Evolutionary conservation across 2,797 vertebrate species (phyloP), one percentile per base, ranked within the genome.

Genomic region (Mustela erminea): DNA sequence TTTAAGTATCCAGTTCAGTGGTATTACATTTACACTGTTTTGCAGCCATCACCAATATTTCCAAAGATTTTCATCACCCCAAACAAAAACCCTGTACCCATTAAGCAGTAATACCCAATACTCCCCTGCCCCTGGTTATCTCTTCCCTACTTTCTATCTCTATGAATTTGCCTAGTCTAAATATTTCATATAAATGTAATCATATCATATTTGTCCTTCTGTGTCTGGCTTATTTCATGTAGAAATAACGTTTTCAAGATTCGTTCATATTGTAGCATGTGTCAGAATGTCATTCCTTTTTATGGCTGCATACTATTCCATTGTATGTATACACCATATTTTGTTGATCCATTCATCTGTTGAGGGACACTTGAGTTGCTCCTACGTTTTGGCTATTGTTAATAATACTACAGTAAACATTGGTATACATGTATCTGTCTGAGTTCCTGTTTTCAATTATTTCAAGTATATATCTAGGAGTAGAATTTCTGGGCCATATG

Each of bases 121-220:
- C 13, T 84, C 11, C 23, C 32, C 52, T 60, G 41, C 29, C 41
- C 35, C 7, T 68, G 20, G 13, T 43, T 80, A 81, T 85, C 23
- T 60, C 20, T 87, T n/a, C 66, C 60, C 43, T 91, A 46, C 29
- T 90, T 96, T 93, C 70, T 95, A 5, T 92, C 56, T 92, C 20
- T 84, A 2, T 89, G 52, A 70, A 89, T 77, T 83, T 86, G 15
- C 23, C 25, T 68, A 52, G 60, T 88, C 72, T 58, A 88, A 62
- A 52, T 74, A 12, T 74, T 77, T 58, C 32, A 68, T 38, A 6
- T 89, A 88, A 90, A 4, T 87, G 14, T 62, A 88, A 62, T 86
- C 23, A 75, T 91, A 27, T 5, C 35, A 11, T 88, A 56, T 88
- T 89, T 92, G 58, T 96, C 7, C 23, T 74, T 87, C 72, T 32